Conservation (phyloP, 2,113 vertebrate genomes). For the Hepsetus odoe region DNA sequence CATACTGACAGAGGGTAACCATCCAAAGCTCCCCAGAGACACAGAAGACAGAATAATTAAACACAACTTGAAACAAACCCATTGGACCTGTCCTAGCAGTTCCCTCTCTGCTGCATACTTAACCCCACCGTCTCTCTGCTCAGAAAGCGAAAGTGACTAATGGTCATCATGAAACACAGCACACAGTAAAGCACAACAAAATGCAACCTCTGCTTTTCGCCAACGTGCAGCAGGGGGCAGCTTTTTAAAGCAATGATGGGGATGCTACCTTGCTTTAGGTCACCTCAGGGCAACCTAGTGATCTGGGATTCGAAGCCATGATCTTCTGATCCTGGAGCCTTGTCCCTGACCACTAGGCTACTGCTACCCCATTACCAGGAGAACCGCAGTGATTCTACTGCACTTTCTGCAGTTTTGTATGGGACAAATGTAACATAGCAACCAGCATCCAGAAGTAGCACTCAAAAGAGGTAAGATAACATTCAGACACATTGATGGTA, state of each 20-base stretch:
- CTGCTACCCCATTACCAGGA: too few species aligned
- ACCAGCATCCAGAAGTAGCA: neutral
- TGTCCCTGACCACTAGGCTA: too few species aligned
- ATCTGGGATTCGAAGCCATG: too few species aligned
- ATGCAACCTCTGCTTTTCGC: too few species aligned
- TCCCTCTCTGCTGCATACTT: neutral
- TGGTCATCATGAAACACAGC: too few species aligned
- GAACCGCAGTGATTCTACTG: neutral
- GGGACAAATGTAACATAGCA: neutral
- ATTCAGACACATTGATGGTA: conserved; percentile 5
- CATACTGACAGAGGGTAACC: conserved; percentile 49
- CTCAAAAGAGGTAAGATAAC: neutral
- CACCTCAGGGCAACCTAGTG: too few species aligned
- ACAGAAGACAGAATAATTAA: conserved; percentile 54
- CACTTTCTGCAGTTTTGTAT: neutral
- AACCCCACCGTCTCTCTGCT: neutral
- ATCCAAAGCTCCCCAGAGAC: conserved; percentile 47
- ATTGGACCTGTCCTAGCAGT: conserved; percentile 10
- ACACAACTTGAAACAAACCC: conserved; percentile 43
- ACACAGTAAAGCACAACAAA: too few species aligned
- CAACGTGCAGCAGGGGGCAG: too few species aligned
- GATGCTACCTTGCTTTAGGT: too few species aligned
- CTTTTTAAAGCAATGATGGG: too few species aligned
- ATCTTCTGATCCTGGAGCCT: too few species aligned
- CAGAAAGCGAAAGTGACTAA: neutral